Evolutionary conservation across 2,888 invertebrate species (phyloP), one percentile per base, ranked within the genome.

Genomic region (Drosophila colorata): DNA sequence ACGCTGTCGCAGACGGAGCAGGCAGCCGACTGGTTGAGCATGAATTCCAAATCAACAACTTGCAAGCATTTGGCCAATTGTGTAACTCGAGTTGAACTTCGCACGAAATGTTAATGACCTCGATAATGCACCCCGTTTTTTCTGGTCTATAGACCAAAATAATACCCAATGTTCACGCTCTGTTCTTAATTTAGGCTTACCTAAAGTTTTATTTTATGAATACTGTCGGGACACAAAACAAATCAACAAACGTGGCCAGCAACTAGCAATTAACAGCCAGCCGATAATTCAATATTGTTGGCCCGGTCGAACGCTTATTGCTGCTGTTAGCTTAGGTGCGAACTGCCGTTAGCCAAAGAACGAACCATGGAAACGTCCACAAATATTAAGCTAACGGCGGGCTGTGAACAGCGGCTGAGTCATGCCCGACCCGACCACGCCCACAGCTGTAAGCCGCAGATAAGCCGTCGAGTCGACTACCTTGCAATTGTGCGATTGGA

Each of bases 51-150:
- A 60, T 67, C 51, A 56, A 74, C 59, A 63, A 72, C 52, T 41
- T 28, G 33, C 49, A 63, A 63, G 25, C 48, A 64, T 79, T 64
- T 57, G 52, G 51, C 38, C 59, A 80, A 82, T 80, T 79, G 74
- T 82, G 69, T 86, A 87, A 84, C 69, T 55, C 59, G 46, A 52
- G 16, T 61, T 84, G 75, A 80, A 77, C 83, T 81, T 80, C 71
- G 71, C 73, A 31, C 55, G 46, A 55, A 76, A 86, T 76, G 88
- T 88, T 83, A 88, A 86, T 86, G 88, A 86, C 75, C 88, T 72
- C 84, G 64, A 69, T 59, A 60, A 40, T 33, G 48, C 66, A 71
- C 55, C 16, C 66, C 11, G 41, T 38, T 38, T 18, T 18, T 38
- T n/a, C 13, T 16, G 25, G 23, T 16, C 23, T 1, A 38, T 41